Conservation (phyloP, 1,140 invertebrate genomes). For the Caenorhabditis briggsae region DNA sequence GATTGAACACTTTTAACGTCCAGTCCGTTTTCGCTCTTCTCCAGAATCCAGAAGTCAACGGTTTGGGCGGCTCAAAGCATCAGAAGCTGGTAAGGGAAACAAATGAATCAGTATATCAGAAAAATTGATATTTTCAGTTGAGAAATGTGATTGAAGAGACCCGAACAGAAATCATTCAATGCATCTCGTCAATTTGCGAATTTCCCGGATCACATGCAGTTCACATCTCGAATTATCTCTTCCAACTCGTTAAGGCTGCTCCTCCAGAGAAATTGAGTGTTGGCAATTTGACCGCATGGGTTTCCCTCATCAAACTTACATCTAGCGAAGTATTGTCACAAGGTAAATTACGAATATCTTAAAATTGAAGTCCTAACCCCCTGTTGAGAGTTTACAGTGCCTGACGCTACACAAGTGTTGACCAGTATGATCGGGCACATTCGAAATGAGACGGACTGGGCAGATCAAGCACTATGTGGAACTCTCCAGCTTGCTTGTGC, state of each 20-base stretch:
- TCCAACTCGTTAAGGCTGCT: constrained; percentile 10
- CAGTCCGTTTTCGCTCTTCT: constrained; percentile 58
- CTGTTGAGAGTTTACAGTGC: constrained; percentile 17
- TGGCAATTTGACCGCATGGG: constrained; percentile 47
- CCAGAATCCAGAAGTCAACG: constrained; percentile 58
- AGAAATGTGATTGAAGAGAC: constrained; percentile 54
- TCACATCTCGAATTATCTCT: neutral
- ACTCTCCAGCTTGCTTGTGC: constrained; percentile 60
- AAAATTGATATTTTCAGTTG: constrained; percentile 26
- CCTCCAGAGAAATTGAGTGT: constrained; percentile 40
- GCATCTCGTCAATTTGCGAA: constrained; percentile 30
- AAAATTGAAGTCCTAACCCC: neutral
- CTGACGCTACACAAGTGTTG: constrained; percentile 27
- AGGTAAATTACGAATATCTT: neutral
- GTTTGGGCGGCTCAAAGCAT: constrained; percentile 58
- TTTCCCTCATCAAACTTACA: constrained; percentile 39
- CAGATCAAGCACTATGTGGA: constrained; percentile 61
- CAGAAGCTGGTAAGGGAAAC: constrained; percentile 44
- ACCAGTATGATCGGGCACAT: constrained; percentile 57
- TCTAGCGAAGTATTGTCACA: constrained; percentile 49
- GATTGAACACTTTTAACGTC: constrained; percentile 11
- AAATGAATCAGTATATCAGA: too few species aligned
- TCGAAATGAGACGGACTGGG: constrained; percentile 59
- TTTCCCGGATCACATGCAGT: neutral
- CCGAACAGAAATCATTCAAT: neutral